Percentiles rank a stretch among this genome's conserved stretches.
These are phyloP conservation scores for Oriolus oriolus DNA, from an alignment of 2,113 vertebrate species.

Conservation along the genomic window DNA sequence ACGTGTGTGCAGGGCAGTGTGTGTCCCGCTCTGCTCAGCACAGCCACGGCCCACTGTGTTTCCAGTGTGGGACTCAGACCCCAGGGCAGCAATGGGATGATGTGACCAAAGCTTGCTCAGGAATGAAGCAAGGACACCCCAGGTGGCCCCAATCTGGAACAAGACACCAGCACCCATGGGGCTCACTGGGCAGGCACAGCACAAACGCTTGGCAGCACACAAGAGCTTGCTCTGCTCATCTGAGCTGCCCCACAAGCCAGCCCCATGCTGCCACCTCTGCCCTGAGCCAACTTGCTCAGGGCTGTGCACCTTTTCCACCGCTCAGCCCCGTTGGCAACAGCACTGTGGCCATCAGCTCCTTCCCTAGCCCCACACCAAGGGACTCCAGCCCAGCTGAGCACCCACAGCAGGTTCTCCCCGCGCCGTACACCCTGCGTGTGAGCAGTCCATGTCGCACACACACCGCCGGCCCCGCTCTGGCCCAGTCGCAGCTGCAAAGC, in stretches of 20 bases:
- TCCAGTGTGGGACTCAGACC: background rate
- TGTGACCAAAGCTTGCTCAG: background rate
- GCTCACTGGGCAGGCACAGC: background rate
- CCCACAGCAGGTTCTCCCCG: accelerated
- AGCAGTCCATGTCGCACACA: accelerated
- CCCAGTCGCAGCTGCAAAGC: background rate
- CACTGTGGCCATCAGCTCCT: accelerated
- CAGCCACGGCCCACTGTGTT: accelerated
- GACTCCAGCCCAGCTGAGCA: accelerated
- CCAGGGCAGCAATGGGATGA: background rate
- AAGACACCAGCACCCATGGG: background rate
- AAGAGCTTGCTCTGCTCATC: background rate
- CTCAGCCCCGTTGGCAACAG: background rate
- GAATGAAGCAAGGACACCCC: background rate
- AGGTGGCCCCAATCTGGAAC: accelerated
- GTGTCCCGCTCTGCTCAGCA: background rate
- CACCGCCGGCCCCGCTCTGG: accelerated
- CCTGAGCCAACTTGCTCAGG: background rate
- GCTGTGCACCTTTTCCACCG: accelerated
- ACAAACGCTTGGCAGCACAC: background rate
- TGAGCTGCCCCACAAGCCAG: background rate
- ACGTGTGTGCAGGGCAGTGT: accelerated
- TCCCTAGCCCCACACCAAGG: accelerated
- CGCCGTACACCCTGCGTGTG: accelerated
- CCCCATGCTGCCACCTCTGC: background rate